Percentiles rank a stretch among this genome's conserved stretches.
These are phyloP conservation scores for Spinus olivaceus DNA, from an alignment of 2,797 vertebrate species.

Conservation along the genomic window DNA sequence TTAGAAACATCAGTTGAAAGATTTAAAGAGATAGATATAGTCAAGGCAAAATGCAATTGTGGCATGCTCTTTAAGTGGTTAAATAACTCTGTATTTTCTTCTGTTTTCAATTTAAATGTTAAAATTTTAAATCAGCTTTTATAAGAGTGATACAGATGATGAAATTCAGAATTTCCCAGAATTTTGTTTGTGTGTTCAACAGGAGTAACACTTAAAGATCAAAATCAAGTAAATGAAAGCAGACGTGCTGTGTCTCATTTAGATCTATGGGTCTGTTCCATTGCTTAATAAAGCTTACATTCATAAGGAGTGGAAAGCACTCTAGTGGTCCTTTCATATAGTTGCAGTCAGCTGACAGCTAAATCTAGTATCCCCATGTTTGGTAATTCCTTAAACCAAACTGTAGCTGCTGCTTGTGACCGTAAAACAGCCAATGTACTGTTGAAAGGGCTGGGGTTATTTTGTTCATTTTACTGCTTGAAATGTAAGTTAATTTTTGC, in stretches of 20 bases:
- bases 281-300: background rate
- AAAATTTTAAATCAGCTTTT: background rate
- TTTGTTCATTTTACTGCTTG: background rate
- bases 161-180: background rate
- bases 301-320: background rate
- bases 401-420: background rate
- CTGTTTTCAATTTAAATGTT: background rate
- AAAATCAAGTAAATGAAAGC: background rate
- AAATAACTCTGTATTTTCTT: background rate
- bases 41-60: background rate
- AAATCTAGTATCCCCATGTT: background rate
- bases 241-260: background rate
- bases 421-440: background rate
- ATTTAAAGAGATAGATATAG: background rate
- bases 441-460: background rate
- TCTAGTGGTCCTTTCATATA: background rate
- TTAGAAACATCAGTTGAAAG: background rate
- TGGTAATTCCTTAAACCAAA: background rate
- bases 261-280: accelerated
- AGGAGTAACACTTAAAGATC: background rate
- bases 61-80: background rate
- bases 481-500: background rate
- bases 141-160: background rate
- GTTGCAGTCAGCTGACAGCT: background rate
- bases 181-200: background rate